phyloP scores from a whole-genome alignment of 2,113 vertebrate species.

The Trogon surrucura region DNA sequence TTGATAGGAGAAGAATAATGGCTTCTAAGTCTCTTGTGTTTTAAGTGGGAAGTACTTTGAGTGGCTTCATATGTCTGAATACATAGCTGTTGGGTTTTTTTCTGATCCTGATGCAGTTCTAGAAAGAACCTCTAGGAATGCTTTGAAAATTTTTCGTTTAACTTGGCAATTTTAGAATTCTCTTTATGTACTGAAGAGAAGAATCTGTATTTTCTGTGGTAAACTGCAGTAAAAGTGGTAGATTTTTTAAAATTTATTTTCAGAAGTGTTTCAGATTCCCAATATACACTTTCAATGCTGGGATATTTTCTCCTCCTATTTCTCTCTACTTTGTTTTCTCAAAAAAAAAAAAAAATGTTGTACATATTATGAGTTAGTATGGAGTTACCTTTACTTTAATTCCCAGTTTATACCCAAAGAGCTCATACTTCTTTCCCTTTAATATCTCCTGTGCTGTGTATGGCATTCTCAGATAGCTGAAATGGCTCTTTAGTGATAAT shows the following conservation, averaged over 20 bases:
- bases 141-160: neutral
- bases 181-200: neutral
- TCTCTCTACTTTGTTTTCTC: neutral
- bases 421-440: neutral
- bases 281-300: neutral
- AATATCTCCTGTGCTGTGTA: neutral
- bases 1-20: neutral
- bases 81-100: neutral
- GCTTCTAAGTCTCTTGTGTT: neutral
- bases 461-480: constrained; percentile 30
- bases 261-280: neutral
- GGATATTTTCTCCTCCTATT: neutral
- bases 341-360: neutral
- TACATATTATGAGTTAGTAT: neutral
- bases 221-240: neutral
- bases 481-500: neutral
- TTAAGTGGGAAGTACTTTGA: neutral
- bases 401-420: neutral
- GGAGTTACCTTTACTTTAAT: neutral
- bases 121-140: neutral
- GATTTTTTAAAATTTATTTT: neutral
- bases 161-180: neutral
- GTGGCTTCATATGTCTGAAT: neutral
- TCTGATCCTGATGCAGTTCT: neutral
- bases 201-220: neutral